Evolutionary conservation across 1,140 invertebrate genomes (phyloP), one percentile per base, ranked within the genome.

Genomic region (Nephotettix cincticeps): DNA sequence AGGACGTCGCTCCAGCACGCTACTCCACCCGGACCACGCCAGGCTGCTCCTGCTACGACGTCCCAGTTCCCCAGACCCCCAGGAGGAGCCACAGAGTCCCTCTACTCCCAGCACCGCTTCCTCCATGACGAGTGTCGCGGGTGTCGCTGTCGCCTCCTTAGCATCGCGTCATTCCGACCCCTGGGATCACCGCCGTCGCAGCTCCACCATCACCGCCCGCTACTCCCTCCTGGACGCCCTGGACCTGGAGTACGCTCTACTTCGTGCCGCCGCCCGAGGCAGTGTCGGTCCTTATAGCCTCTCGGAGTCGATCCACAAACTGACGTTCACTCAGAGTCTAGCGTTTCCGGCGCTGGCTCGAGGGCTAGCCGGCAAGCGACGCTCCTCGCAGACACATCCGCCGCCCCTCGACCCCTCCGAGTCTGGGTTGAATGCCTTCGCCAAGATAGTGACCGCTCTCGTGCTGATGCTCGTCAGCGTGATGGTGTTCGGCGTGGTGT

Each of bases 281-380:
- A 90, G 88, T 11, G 88, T 91, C 11, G 89, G 89, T 13, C 89
- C 89, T 0, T 90, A 90, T 76, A 90, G 88, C 11, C 77, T 91
- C 0, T 90, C 88, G 45, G 89, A 90, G 77, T 90, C 89, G 43
- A 79, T 91, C 47, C 89, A 91, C 78, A 91, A 91, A 79, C 80
- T 92, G 72, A 91, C 90, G 17, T 91, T 92, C 76, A 91, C 90
- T 0, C 89, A 91, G 80, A 90, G 88, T 72, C 76, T 91, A 65
- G 90, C 90, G 0, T 91, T 91, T 78, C 90, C 90, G 1, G 90
- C 88, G 1, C 78, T 92, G 32, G 90, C 89, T 0, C 83, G 90
- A 14, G 89, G 89, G 6, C 77, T 90, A 14, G 88, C 88, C 4
- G 86, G 85, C 32, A 90, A 91, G 77, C 83, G 89, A 47, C 83